Conservation (phyloP, 2,888 invertebrate species). For the Amiota mariae region DNA sequence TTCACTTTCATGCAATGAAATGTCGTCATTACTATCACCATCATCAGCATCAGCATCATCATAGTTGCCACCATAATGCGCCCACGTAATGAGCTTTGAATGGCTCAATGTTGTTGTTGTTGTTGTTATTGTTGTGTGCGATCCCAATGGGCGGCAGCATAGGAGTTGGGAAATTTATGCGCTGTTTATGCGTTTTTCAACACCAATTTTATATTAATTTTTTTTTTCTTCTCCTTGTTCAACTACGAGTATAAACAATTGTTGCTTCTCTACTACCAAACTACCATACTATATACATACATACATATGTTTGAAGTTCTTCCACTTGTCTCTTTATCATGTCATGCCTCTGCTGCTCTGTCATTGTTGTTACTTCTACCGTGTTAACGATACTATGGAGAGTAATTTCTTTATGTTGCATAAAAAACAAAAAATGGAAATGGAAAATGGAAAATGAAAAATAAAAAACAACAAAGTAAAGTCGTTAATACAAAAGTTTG, state of each 20-base stretch:
- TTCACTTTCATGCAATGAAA: conserved; percentile 7
- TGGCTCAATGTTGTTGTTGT: conserved; percentile 61
- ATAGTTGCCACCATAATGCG: conserved; percentile 52
- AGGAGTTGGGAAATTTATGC: conserved; percentile 29
- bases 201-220: conserved; percentile 11
- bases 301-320: too few relatives aligned
- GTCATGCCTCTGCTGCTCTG: conserved; percentile 14
- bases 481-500: conserved; percentile 49
- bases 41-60: conserved; percentile 20
- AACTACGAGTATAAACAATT: conserved; percentile 26
- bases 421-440: conserved; percentile 17
- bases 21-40: neutral
- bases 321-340: too few relatives aligned
- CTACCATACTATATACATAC: too few relatives aligned
- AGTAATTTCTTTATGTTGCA: conserved; percentile 57
- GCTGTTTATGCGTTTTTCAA: conserved; percentile 40
- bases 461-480: conserved; percentile 32
- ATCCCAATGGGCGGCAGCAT: conserved; percentile 13
- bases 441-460: conserved; percentile 21
- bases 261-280: conserved; percentile 17
- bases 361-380: conserved; percentile 43
- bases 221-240: conserved; percentile 21
- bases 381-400: conserved; percentile 69
- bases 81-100: conserved; percentile 62
- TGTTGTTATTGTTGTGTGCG: too few relatives aligned